Evolutionary conservation across 2,888 invertebrate genomes (phyloP), one percentile per base, ranked within the genome.

Genomic region (Caenorhabditis becei): DNA sequence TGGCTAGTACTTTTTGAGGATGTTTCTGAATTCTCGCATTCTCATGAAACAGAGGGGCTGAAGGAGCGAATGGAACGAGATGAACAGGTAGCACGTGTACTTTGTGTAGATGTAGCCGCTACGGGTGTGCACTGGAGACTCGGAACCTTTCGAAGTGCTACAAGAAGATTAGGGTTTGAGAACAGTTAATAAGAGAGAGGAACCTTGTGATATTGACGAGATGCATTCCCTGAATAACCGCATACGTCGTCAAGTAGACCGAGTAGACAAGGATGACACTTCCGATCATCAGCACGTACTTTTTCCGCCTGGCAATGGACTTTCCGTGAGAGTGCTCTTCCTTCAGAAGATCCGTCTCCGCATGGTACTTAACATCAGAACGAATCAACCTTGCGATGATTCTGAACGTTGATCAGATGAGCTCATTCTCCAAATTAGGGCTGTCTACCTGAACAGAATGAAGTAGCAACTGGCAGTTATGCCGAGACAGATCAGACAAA

Each of bases 21-120:
- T 67, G 28, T 63, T 78, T 11, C 87, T 70, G 65, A 88, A 88
- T 59, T 88, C 87, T 26, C 75, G 69, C 83, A 88, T 86, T 41
- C 88, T 79, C 65, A 87, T 82, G 63, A 88, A 88, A 66, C 88
- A 88, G 10, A 88, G 69, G 7, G 88, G 88, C 70, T 88, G 88
- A 4, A 85, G 74, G 1, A 88, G 72, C 1, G 87, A 86, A 71
- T 88, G 88, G 23, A 88, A 79, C 10, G 83, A 83, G 20, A 87
- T 79, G 75, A 85, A 81, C 28, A 79, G 41, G 49, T 87, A 85
- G 37, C 83, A 84, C 20, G 82, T 78, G 71, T 84, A 83, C 32
- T 85, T 85, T 10, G 83, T 78, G 44, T 77, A 54, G 47, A 70
- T 58, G 74, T 71, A 79, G 24, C 63, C 66, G 26, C 67, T 63